Conservation (phyloP, 2,888 invertebrate species). For the Schrankia costaestrigalis region DNA sequence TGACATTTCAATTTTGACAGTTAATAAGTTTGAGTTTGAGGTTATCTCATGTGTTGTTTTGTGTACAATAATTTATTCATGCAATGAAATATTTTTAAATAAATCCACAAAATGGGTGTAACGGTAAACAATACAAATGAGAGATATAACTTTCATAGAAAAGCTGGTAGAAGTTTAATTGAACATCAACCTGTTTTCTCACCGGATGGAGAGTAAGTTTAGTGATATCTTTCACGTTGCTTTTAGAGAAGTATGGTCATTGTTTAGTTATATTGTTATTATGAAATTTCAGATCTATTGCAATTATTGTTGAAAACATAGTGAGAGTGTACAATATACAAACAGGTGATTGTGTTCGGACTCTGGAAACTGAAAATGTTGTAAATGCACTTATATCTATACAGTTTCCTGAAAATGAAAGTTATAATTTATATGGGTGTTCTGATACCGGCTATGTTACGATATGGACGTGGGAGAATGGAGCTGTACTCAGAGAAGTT, state of each 20-base stretch:
- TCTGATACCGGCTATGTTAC: conserved; percentile 59
- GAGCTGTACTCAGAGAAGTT: conserved; percentile 67
- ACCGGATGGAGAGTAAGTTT: conserved; percentile 73
- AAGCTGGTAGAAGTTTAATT: conserved; percentile 73
- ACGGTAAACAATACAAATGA: conserved; percentile 25
- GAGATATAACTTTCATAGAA: conserved; percentile 57
- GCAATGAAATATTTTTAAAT: not conserved
- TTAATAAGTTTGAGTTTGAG: conserved; percentile 34
- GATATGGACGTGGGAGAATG: conserved; percentile 74
- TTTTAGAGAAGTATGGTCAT: not conserved
- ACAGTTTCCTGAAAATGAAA: conserved; percentile 63
- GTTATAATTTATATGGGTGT: conserved; percentile 69
- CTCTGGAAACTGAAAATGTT: conserved; percentile 59
- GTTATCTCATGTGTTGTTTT: conserved; percentile 48
- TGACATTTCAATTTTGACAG: too few species aligned
- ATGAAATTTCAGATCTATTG: conserved; percentile 54
- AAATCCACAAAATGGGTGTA: conserved; percentile 52
- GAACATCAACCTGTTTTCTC: conserved; percentile 69
- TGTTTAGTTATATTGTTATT: not conserved
- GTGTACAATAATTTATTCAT: conserved; percentile 12
- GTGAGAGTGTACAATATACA: conserved; percentile 68
- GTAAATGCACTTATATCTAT: conserved; percentile 56
- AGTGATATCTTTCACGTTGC: not conserved
- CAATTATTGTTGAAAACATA: conserved; percentile 67
- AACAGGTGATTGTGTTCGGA: conserved; percentile 66